Percentiles rank a stretch among this genome's conserved stretches.
Conservation (phyloP, 2,797 vertebrate species). For the Mallotus villosus region DNA sequence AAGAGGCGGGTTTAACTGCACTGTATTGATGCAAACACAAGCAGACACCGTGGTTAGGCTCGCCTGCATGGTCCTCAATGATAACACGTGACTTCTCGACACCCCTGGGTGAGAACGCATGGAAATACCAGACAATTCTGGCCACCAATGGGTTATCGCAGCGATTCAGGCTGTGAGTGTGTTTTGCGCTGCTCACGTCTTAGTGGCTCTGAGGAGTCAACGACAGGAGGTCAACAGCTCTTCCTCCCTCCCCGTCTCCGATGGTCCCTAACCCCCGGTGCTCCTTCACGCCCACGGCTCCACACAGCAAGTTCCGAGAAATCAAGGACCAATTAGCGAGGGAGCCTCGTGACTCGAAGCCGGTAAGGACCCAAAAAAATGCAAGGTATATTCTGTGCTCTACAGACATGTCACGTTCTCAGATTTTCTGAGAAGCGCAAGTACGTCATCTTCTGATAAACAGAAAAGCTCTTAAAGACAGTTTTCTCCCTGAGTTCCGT, state of each 20-base stretch:
- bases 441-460: background rate
- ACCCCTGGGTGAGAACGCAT: background rate
- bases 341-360: too few species aligned
- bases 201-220: too few species aligned
- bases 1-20: constrained; percentile 54
- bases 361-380: background rate
- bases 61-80: constrained; percentile 20
- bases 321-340: too few species aligned
- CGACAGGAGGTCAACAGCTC: too few species aligned
- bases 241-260: too few species aligned
- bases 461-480: background rate
- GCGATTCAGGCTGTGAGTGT: background rate
- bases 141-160: background rate
- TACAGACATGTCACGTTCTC: background rate
- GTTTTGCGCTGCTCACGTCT: background rate
- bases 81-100: background rate
- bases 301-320: too few species aligned
- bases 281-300: too few species aligned
- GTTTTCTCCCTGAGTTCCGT: background rate
- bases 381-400: background rate
- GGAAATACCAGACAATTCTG: background rate
- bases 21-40: constrained; percentile 46
- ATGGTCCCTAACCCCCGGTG: too few species aligned
- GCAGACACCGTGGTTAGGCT: background rate
- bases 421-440: background rate